A percentile compares a stretch with the other conserved stretches of the same genome.
phyloP scores from a whole-genome alignment of 2,888 invertebrate genomes.

The Crossocerus cetratus region DNA sequence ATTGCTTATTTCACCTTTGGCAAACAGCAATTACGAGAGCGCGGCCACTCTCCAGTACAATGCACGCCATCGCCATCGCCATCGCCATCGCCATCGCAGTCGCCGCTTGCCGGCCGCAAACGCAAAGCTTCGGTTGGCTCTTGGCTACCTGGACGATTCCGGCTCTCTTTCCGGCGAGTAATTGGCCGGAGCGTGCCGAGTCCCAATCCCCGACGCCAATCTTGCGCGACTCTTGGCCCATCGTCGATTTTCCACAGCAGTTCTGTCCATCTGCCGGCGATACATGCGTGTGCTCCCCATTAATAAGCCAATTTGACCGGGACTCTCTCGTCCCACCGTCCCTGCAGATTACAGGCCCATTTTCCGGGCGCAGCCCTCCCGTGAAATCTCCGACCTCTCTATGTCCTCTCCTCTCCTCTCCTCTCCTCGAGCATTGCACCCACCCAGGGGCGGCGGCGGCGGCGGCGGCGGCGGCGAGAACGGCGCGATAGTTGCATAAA shows the following conservation, averaged over 20 bases:
- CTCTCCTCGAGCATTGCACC: not conserved
- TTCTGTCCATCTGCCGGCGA: not conserved
- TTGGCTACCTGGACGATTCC: no score
- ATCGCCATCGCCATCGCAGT: no score
- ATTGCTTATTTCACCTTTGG: no score
- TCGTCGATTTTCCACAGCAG: not conserved
- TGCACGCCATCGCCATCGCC: no score
- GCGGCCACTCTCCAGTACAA: constrained; percentile 18
- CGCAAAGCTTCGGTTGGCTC: no score
- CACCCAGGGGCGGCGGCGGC: no score
- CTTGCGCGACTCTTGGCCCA: no score
- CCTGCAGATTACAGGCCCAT: not conserved
- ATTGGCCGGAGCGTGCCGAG: no score
- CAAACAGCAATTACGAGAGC: constrained; percentile 61
- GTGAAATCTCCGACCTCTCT: not conserved
- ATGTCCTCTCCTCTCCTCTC: not conserved
- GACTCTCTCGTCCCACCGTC: not conserved
- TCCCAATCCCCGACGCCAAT: no score
- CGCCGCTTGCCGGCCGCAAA: no score
- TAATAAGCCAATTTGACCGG: constrained; percentile 5
- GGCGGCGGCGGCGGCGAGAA: no score
- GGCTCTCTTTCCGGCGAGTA: no score
- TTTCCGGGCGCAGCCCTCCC: not conserved
- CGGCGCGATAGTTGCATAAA: not conserved
- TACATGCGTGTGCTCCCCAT: not conserved